Percentiles rank a stretch among this genome's conserved stretches.
Evolutionary conservation across 2,888 invertebrate genomes (phyloP).

Genomic region (Cantharis rufa): DNA sequence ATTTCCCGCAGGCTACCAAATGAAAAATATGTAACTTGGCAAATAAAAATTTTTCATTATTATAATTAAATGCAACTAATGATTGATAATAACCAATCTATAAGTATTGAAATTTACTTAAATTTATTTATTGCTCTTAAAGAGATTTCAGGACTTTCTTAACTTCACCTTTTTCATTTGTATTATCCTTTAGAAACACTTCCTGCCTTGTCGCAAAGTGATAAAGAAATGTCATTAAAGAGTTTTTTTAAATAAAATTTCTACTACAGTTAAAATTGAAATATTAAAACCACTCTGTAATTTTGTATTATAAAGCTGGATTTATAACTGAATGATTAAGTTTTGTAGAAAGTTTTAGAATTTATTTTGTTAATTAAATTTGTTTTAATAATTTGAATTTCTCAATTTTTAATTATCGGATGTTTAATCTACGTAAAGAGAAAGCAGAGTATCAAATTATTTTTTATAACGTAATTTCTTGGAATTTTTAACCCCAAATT

Average conservation of each 20-base stretch:
- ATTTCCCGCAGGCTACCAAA: neutral
- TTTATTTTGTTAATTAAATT: neutral
- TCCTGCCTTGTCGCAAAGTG: too few relatives aligned
- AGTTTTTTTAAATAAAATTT: too few relatives aligned
- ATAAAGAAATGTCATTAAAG: too few relatives aligned
- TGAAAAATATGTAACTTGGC: neutral
- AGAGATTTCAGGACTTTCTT: too few relatives aligned
- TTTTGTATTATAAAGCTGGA: neutral
- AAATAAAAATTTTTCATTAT: too few relatives aligned
- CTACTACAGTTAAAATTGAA: too few relatives aligned
- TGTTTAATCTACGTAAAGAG: neutral
- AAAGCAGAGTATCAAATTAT: neutral
- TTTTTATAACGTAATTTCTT: neutral
- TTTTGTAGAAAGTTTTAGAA: neutral
- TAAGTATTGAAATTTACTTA: too few relatives aligned
- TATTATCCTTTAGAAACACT: too few relatives aligned
- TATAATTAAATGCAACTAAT: too few relatives aligned
- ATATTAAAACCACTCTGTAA: neutral
- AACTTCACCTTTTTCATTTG: too few relatives aligned
- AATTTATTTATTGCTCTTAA: too few relatives aligned
- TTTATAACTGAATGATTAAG: neutral
- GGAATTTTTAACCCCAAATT: neutral
- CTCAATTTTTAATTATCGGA: neutral
- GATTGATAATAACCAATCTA: too few relatives aligned
- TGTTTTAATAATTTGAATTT: neutral